Evolutionary conservation across 2,888 invertebrate genomes (phyloP).

Genomic region (Ctenicera cuprea): DNA sequence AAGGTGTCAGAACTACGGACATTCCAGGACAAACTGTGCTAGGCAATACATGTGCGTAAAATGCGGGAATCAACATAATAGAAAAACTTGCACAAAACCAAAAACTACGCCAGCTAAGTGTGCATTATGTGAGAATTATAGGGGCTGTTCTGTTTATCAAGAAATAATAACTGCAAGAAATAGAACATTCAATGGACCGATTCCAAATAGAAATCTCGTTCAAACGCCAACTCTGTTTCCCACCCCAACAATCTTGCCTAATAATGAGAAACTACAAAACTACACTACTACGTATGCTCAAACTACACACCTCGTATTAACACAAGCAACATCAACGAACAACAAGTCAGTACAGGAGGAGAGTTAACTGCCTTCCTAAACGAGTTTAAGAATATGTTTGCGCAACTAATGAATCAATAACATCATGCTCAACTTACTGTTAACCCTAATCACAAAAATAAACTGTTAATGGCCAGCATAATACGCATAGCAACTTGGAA

Average conservation of each 20-base stretch:
- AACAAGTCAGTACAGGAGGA: no score
- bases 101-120: constrained; percentile 17
- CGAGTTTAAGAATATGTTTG: background rate
- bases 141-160: constrained; percentile 12
- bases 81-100: constrained; percentile 3
- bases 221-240: background rate
- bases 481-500: no score
- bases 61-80: constrained; percentile 5
- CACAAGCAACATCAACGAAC: no score
- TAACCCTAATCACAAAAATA: no score
- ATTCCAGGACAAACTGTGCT: background rate
- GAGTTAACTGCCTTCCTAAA: background rate
- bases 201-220: background rate
- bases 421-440: no score
- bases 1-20: no score
- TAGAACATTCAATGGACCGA: background rate
- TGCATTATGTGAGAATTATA: constrained; percentile 7
- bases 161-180: constrained; percentile 6
- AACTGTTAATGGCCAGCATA: no score
- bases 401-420: background rate
- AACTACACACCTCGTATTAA: no score
- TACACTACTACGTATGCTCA: background rate
- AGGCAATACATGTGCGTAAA: constrained; percentile 14
- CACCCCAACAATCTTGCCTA: no score
- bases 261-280: no score